phyloP scores from a whole-genome alignment of 92 coral and sea anemone genomes.

The Hydrozoanthus gracilis region DNA sequence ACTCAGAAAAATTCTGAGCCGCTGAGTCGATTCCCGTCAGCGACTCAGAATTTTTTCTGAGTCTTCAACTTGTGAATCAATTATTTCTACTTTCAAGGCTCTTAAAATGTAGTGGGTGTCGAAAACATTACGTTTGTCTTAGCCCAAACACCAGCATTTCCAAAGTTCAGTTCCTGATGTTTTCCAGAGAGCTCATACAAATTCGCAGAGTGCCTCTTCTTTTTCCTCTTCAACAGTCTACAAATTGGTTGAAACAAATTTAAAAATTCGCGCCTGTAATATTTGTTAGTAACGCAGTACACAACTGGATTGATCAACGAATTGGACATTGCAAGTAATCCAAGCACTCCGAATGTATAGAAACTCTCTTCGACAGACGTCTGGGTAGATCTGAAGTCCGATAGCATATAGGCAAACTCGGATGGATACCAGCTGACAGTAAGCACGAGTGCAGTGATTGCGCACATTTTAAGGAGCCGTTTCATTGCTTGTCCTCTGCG shows the following conservation, averaged over 20 bases:
- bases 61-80: background rate
- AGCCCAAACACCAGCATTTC: background rate
- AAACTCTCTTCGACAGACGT: background rate
- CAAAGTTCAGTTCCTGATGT: background rate
- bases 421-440: slow-evolving; percentile 7
- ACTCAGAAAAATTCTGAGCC: too few relatives aligned
- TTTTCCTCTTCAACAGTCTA: background rate
- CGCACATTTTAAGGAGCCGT: slow-evolving; percentile 18
- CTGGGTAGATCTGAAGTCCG: background rate
- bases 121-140: background rate
- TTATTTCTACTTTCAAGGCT: background rate
- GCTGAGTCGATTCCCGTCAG: too few relatives aligned
- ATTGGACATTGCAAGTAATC: background rate
- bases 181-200: background rate
- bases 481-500: slow-evolving; percentile 18
- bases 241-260: background rate
- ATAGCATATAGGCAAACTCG: background rate
- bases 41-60: too few relatives aligned
- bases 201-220: background rate
- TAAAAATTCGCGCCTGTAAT: slow-evolving; percentile 4
- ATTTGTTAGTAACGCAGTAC: slow-evolving; percentile 9
- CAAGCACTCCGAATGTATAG: background rate
- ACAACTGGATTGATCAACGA: slow-evolving; percentile 27
- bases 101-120: background rate
- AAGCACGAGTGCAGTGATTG: slow-evolving; percentile 4